Base-by-base conservation (phyloP, 2,113 vertebrate genomes). In the Mobula hypostoma region DNA sequence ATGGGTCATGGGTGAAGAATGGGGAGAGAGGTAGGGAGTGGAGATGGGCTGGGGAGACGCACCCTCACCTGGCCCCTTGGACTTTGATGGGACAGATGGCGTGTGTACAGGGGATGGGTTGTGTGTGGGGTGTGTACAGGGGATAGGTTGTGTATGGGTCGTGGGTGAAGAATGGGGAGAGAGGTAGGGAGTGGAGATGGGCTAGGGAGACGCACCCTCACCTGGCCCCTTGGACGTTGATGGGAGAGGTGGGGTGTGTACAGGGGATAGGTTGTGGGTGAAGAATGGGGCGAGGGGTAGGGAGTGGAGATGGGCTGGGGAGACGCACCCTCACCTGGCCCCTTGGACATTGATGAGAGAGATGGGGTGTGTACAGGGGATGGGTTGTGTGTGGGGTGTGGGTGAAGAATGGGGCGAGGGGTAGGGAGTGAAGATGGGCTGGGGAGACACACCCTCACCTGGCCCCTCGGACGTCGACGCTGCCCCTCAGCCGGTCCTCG, bases 401-500 rank as follows among this genome's bases (percentile, higher is more conserved):
- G n/a, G 6, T 8, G 29, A n/a, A 17, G 17, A 7, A 0, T 21
- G 40, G 79, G 36, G 17, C 7, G 40, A 7, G 5, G 14, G 6
- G 82, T 21, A 21, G 1, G 29, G 58, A 6, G 9, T 24, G 48
- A 1, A 32, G 3, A 5, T 15, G 48, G 40, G 7, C 7, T 15
- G 80, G 17, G n/a, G 14, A 11, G 56, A 5, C 12, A 0, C 12
- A 4, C 24, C 95, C 96, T 96, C 95, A 97, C 98, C 98, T 99
- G 95, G 98, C 98, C 8, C 95, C 96, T 88, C 97, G 96, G 94
- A 99, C 97, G 96, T 98, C 98, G 19, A 99, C 98, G 94, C 98
- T 98, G 94, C 98, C 98, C 95, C 98, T 98, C 95, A 98, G 97
- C 95, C 98, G 98, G 95, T 99, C 98, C 95, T 99, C 98, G 0